Percentiles rank a stretch among this genome's conserved stretches.
Evolutionary conservation across 2,797 vertebrate species (phyloP).

Genomic region (Agapornis canus): DNA sequence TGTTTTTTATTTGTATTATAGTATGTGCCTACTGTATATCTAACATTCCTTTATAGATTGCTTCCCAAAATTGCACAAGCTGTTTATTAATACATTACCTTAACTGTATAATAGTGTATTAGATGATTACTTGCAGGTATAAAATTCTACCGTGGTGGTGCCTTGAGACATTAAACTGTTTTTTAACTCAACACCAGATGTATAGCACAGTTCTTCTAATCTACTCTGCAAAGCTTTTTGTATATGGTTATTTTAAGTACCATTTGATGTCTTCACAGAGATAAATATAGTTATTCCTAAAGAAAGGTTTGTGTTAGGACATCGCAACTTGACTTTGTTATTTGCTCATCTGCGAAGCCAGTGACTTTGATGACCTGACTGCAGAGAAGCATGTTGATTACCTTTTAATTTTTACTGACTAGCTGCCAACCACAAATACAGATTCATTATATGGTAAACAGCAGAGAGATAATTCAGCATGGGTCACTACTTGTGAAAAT

Average conservation of each 20-base stretch:
- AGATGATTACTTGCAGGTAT: constrained; percentile 75
- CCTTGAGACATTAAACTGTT: constrained; percentile 88
- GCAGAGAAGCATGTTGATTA: constrained; percentile 59
- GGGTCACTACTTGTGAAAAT: constrained; percentile 74
- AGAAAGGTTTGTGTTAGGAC: constrained; percentile 5
- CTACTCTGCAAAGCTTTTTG: constrained; percentile 51
- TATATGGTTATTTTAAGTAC: constrained; percentile 56
- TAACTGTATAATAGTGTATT: constrained; percentile 66
- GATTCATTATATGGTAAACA: constrained; percentile 59
- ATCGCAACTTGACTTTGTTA: constrained; percentile 52
- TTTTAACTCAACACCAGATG: constrained; percentile 70
- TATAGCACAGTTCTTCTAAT: constrained; percentile 68
- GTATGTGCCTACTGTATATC: constrained; percentile 86
- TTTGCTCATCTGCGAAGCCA: constrained; percentile 31
- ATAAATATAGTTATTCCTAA: neutral
- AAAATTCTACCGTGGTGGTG: constrained; percentile 85
- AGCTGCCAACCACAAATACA: constrained; percentile 56
- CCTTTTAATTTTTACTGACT: constrained; percentile 72
- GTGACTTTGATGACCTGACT: constrained; percentile 58
- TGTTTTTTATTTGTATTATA: constrained; percentile 82
- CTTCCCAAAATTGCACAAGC: constrained; percentile 76
- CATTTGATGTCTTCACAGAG: constrained; percentile 38
- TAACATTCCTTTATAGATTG: constrained; percentile 83
- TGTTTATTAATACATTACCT: constrained; percentile 68
- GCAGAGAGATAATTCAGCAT: constrained; percentile 39